Base-by-base conservation (phyloP, 37 sponge, comb jelly and placozoan species). In the Dysidea cf. avara region DNA sequence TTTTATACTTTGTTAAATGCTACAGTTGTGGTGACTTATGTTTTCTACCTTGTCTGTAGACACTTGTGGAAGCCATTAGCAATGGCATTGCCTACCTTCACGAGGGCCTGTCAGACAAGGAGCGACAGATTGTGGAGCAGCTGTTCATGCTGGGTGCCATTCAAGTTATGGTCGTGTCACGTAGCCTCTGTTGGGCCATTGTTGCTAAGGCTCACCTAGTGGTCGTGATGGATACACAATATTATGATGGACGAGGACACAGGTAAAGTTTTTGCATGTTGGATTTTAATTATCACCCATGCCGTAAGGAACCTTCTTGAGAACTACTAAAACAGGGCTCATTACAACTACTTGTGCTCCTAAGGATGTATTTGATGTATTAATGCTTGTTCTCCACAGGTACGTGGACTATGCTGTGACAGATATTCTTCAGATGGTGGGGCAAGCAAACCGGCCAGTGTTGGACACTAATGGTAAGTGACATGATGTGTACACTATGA, bases 161-260 rank as follows among this genome's bases (percentile, higher is more conserved):
- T 6, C 94, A 94, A 50, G 88, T 98, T 46, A 54, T 98, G 61
- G 90, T 98, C 26, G 89, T 81, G 7, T 95, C 99, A 0, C 65
- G 86, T 29, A 86, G 58, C 74, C 76, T 98, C 32, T 85, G 87
- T 60, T 98, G 92, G 96, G 90, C 84, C 1, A 74, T 95, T 57
- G 66, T 34, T 17, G 67, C 84, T 60, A 82, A 74, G 20, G 79
- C 93, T 33, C 85, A 98, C 67, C 86, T 98, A n/a, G 90, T 92
- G 28, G 83, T 98, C 36, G 58, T 98, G 77, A 94, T 98, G 93
- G 99, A 98, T 66, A 98, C 99, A 33, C 96, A 95, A 77, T 94
- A 87, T 71, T 98, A 87, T 66, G 99, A 98, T 67, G 99, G 99
- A 2, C 53, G 87, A 53, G 84, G 84, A 25, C 99, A 98, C 88